Evolutionary conservation across 2,888 invertebrate species (phyloP).

Genomic region (Caenorhabditis wallacei): DNA sequence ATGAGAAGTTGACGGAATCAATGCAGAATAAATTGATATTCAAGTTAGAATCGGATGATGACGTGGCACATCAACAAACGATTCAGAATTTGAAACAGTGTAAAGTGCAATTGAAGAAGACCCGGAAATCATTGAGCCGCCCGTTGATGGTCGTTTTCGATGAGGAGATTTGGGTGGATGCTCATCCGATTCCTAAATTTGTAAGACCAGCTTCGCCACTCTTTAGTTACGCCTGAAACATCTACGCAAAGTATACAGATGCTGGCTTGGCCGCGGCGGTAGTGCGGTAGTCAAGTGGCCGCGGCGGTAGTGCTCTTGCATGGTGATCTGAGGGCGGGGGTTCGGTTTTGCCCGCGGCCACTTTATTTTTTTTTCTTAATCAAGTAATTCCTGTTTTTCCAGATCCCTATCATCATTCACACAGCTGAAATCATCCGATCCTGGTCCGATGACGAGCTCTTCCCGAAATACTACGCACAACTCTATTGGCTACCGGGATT

Average conservation of each 20-base stretch:
- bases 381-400: too few species aligned
- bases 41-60: background rate
- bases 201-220: slow-evolving; percentile 30
- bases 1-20: background rate
- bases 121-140: slow-evolving; percentile 29
- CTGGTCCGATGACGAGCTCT: slow-evolving; percentile 57
- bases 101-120: slow-evolving; percentile 14
- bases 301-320: too few species aligned
- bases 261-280: too few species aligned
- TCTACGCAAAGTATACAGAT: too few species aligned
- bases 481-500: slow-evolving; percentile 62
- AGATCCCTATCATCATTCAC: slow-evolving; percentile 63
- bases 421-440: slow-evolving; percentile 32
- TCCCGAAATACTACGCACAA: slow-evolving; percentile 44
- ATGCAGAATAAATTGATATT: slow-evolving; percentile 6
- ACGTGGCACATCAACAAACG: slow-evolving; percentile 5
- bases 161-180: slow-evolving; percentile 60
- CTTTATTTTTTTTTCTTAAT: too few species aligned
- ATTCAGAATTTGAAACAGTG: slow-evolving; percentile 16
- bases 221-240: too few species aligned
- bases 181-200: slow-evolving; percentile 64
- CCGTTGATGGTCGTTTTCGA: slow-evolving; percentile 56
- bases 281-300: too few species aligned
- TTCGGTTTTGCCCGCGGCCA: too few species aligned
- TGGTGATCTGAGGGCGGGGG: too few species aligned